These are phyloP conservation scores for Hippopotamus amphibius DNA, from an alignment of 2,113 vertebrate genomes.

Conservation along the genomic window DNA sequence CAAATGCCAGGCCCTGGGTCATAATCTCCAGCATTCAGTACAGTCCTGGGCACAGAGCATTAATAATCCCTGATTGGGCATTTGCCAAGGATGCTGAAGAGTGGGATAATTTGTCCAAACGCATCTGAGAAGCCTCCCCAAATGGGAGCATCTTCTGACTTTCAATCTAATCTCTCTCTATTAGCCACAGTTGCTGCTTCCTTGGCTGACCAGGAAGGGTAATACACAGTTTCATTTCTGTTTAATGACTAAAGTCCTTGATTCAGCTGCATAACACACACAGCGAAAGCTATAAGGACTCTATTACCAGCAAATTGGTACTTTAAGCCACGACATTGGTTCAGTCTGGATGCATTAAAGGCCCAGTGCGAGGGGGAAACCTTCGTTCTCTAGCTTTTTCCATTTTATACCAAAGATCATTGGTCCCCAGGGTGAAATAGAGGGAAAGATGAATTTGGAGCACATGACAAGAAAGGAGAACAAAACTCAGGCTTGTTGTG, in stretches of 20 bases:
- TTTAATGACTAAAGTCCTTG: constrained; percentile 2
- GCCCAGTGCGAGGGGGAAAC: background rate
- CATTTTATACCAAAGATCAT: constrained; percentile 1
- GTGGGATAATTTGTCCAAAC: background rate
- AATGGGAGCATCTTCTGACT: background rate
- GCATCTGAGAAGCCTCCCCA: background rate
- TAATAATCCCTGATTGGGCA: background rate
- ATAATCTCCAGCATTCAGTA: background rate
- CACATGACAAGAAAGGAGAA: background rate
- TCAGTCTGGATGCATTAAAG: constrained; percentile 51
- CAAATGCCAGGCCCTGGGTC: background rate
- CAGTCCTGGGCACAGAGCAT: background rate
- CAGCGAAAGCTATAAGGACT: constrained; percentile 34
- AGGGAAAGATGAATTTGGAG: constrained; percentile 46
- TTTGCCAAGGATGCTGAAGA: background rate
- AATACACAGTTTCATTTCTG: constrained; percentile 34
- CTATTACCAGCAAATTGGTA: constrained; percentile 52
- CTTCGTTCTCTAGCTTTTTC: constrained; percentile 36
- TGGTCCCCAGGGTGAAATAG: background rate
- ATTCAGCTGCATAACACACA: constrained; percentile 19
- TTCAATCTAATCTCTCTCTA: background rate
- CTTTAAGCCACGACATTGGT: constrained; percentile 22
- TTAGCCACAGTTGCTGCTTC: background rate
- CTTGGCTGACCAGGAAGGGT: background rate
- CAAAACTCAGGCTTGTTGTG: background rate